Evolutionary conservation across 2,797 vertebrate species (phyloP).

Genomic region (Spondyliosoma cantharus): DNA sequence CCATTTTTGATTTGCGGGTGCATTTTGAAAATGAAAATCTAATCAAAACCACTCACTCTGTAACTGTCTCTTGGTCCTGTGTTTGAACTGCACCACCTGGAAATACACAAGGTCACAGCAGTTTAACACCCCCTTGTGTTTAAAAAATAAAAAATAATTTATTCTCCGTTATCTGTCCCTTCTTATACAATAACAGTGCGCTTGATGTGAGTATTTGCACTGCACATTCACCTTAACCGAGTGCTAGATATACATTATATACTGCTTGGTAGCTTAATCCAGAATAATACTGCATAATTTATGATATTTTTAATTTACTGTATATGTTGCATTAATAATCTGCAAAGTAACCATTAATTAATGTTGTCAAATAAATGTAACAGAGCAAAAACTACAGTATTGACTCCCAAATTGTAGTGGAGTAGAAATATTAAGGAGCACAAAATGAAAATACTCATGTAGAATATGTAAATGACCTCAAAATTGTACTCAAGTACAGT

Average conservation of each 20-base stretch:
- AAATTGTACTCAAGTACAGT: background rate
- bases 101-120: constrained; percentile 49
- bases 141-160: constrained; percentile 6
- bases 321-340: background rate
- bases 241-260: too few relatives aligned
- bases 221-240: too few relatives aligned
- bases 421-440: background rate
- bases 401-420: background rate
- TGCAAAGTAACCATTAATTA: too few relatives aligned
- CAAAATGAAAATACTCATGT: background rate
- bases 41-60: constrained; percentile 70
- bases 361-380: too few relatives aligned
- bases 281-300: background rate
- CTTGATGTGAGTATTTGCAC: background rate
- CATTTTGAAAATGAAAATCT: constrained; percentile 48
- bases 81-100: constrained; percentile 56
- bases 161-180: background rate
- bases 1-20: constrained; percentile 41
- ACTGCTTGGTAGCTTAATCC: background rate
- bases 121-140: constrained; percentile 64
- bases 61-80: constrained; percentile 58
- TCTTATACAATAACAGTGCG: background rate
- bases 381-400: background rate
- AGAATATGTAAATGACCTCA: background rate
- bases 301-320: background rate